Base-by-base conservation (phyloP, 1,140 invertebrate genomes). In the Conus ventricosus region DNA sequence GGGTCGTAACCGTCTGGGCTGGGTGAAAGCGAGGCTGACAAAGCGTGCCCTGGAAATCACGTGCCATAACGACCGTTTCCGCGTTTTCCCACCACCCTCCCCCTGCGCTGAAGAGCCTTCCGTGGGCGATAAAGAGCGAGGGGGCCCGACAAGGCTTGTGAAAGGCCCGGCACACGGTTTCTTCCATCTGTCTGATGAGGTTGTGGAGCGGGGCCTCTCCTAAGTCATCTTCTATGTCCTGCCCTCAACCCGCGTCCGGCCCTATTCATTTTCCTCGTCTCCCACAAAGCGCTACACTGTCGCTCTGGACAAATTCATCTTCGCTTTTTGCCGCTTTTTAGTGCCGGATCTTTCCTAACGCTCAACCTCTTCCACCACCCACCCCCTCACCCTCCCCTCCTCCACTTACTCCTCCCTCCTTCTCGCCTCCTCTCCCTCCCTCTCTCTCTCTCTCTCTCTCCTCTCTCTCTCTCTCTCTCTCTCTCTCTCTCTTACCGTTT, bases 111-210 rank as follows among this genome's bases (percentile, higher is more conserved):
- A 71, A 71, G 67, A 71, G 67, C 20, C 67, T 71, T 71, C 67
- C 67, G 67, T 71, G 67, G 67, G 67, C 67, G 67, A 71, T 71
- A 71, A 71, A 71, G 67, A 71, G 67, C 6, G 67, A 20, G 23
- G 67, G 67, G 67, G 67, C 11, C 6, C 67, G 67, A 71, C 67
- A n/a, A 71, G 15, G 67, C 6, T 6, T 17, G 23, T 71, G 67
- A 71, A 71, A 71, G 67, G 67, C 20, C 67, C 10, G 67, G 13
- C 67, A 71, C 67, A 71, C 67, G 67, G 20, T 71, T 71, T 71
- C 67, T 71, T 71, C 67, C 67, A 71, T 71, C 67, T 71, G 67
- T 71, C 17, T 71, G 67, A 71, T 71, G 67, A 71, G 67, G 67
- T 20, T 23, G 67, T 8, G 67, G 20, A n/a, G 17, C 17, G 11